Percentiles rank a stretch among this genome's conserved stretches.
These are phyloP conservation scores for Platycnemis pennipes DNA, from an alignment of 2,888 invertebrate species.

Conservation along the genomic window DNA sequence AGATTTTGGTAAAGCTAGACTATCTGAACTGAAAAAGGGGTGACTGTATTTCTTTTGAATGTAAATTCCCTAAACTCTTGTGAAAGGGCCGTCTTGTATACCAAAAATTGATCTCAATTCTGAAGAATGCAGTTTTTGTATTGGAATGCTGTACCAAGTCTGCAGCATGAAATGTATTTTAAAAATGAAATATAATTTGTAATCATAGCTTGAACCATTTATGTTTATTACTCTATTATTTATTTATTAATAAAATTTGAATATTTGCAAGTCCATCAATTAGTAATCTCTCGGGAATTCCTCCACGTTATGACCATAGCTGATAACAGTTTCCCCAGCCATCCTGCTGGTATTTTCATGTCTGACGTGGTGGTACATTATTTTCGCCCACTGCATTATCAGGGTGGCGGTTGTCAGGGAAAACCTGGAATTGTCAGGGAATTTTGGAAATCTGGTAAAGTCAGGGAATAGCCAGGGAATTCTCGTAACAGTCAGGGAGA, in stretches of 20 bases:
- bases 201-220: neutral
- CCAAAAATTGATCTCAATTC: constrained; percentile 47
- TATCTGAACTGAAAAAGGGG: neutral
- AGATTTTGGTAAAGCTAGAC: neutral
- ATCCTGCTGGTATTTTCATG: too few relatives aligned
- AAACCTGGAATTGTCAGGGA: too few relatives aligned
- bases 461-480: too few relatives aligned
- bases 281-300: too few relatives aligned
- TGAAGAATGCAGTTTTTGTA: constrained; percentile 53
- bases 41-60: neutral
- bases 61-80: neutral
- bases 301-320: too few relatives aligned
- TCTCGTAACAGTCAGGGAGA: too few relatives aligned
- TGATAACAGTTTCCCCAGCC: too few relatives aligned
- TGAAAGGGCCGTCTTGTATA: constrained; percentile 36
- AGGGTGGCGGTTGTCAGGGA: too few relatives aligned
- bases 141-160: neutral
- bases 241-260: neutral
- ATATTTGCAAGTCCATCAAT: too few relatives aligned
- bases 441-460: too few relatives aligned
- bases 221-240: neutral
- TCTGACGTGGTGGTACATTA: too few relatives aligned
- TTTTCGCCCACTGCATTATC: too few relatives aligned
- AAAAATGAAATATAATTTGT: constrained; percentile 52
- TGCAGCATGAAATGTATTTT: constrained; percentile 49